phyloP scores from a whole-genome alignment of 64 coral and sea anemone species.

The Stylophora pistillata region DNA sequence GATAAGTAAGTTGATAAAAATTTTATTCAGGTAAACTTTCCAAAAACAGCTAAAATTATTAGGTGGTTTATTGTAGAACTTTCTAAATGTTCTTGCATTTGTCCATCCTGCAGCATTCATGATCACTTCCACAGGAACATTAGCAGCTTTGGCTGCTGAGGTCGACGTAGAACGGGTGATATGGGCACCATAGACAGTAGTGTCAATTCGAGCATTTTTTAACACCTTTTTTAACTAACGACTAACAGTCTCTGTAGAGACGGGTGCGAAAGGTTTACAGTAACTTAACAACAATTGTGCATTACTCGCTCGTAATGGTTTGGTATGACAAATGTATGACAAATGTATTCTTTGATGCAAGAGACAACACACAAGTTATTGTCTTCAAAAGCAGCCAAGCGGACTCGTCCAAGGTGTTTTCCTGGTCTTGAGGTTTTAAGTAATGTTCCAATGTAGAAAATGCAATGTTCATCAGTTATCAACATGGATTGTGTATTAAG shows the following conservation, averaged over 20 bases:
- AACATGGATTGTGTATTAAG: slow-evolving; percentile 32
- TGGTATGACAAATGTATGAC: background rate
- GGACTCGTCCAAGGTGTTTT: slow-evolving; percentile 50
- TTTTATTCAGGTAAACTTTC: no score
- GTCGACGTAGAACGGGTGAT: no score
- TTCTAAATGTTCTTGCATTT: no score
- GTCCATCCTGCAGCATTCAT: no score
- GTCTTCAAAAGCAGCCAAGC: slow-evolving; percentile 23
- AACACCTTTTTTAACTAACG: no score
- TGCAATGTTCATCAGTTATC: slow-evolving; percentile 18
- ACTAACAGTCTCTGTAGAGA: background rate
- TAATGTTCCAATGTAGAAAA: slow-evolving; percentile 32
- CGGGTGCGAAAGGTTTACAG: background rate
- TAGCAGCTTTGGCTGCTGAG: no score
- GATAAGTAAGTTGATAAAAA: no score
- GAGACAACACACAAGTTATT: slow-evolving; percentile 39
- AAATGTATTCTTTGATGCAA: background rate
- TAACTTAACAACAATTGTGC: slow-evolving; percentile 16
- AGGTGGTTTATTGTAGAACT: no score
- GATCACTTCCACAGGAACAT: no score
- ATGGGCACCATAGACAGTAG: no score
- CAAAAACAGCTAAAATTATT: no score
- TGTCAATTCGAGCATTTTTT: no score
- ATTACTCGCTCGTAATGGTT: background rate
- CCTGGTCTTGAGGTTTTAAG: slow-evolving; percentile 64